These are phyloP conservation scores for Caranx melampygus DNA, from an alignment of 2,113 vertebrate genomes.

Conservation along the genomic window DNA sequence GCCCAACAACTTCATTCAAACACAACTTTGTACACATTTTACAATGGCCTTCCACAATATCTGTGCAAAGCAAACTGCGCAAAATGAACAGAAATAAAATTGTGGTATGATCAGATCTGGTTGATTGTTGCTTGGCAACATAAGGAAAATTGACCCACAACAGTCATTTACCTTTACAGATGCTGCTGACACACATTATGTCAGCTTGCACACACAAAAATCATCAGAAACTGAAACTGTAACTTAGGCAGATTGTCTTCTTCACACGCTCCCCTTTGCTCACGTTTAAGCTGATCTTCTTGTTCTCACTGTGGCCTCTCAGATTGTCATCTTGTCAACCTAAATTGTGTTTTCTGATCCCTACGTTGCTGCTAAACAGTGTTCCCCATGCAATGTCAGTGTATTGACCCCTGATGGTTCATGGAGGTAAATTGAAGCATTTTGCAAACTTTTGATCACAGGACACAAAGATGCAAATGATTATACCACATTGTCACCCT, in stretches of 20 bases:
- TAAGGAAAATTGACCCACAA: background rate
- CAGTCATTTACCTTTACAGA: background rate
- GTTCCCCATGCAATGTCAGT: background rate
- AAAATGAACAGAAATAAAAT: too few species aligned
- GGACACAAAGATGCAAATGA: background rate
- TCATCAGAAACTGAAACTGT: background rate
- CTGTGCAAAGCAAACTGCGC: too few species aligned
- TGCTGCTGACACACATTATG: background rate
- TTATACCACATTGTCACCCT: background rate
- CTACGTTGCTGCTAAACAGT: background rate
- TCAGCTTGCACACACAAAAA: background rate
- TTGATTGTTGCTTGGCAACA: background rate
- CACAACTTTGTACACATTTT: too few species aligned
- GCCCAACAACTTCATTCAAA: too few species aligned
- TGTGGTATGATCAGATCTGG: background rate
- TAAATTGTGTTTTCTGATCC: background rate
- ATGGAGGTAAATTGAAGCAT: background rate
- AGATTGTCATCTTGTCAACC: background rate
- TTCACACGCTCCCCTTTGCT: background rate
- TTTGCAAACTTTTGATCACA: background rate
- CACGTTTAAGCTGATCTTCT: too few species aligned
- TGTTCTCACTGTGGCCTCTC: background rate
- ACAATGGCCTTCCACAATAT: too few species aligned
- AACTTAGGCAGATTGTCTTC: background rate
- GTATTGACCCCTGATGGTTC: background rate